Evolutionary conservation across 2,888 invertebrate species (phyloP), one percentile per base, ranked within the genome.

Genomic region (Dicycla oo): DNA sequence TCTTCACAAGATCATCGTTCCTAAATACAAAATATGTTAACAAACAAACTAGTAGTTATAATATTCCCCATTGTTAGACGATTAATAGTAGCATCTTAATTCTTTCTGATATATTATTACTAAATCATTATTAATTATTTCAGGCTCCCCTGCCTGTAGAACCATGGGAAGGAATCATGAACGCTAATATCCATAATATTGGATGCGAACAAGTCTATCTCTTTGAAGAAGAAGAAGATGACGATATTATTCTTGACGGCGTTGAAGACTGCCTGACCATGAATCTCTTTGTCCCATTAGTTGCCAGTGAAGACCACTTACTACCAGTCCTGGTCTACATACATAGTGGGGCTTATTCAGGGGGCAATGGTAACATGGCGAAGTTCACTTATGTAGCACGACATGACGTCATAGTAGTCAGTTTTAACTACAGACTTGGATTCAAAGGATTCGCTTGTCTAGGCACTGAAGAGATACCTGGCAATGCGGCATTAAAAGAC

Each of bases 401-500:
- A 61, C 97, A 97, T 90, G 97, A 97, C 23, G 90, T 98, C 13
- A 93, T 98, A 18, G 97, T 97, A 2, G 96, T 98, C 0, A 97
- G 97, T 38, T 96, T 97, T 45, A 97, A 97, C 87, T 98, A 97
- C 87, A 96, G 98, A 83, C 94, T 97, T 65, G 98, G 98, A 80
- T 97, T 97, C 11, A 96, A 97, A 82, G 98, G 97, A 23, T 98
- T 97, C 90, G 96, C 97, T 34, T 97, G 97, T 79, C 91, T 97
- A 62, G 97, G 97, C 4, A 96, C 94, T 49, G 92, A 95, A 83
- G 96, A 96, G 80, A 97, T 97, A 40, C 97, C 98, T 0, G 99
- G 99, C 0, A 99, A 99, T 91, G 97, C 98, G 78, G 99, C 98
- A 0, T 90, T 99, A 61, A 97, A 98, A 90, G 99, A 99, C 90